These are phyloP conservation scores for Fundulus diaphanus DNA, from an alignment of 2,797 vertebrate species.

Conservation along the genomic window DNA sequence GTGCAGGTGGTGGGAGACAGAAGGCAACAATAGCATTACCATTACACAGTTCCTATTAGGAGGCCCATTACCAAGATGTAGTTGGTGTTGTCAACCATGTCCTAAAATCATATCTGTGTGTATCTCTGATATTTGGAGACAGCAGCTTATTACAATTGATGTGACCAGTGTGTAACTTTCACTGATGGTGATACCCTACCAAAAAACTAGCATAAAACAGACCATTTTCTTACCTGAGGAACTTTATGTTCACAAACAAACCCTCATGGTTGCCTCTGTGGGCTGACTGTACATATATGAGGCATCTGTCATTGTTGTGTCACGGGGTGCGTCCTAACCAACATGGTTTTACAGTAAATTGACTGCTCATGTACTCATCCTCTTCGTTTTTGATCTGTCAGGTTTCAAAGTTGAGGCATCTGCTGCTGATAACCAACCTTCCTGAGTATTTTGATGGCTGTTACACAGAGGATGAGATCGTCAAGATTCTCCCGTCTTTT, in stretches of 20 bases:
- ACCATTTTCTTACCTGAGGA: not conserved
- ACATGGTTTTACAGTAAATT: not conserved
- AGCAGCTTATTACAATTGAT: not conserved
- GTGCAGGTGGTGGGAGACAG: too few relatives aligned
- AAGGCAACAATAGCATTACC: too few relatives aligned
- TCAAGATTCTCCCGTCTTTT: constrained; percentile 5
- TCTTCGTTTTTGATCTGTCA: not conserved
- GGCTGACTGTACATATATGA: too few relatives aligned
- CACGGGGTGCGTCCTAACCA: not conserved
- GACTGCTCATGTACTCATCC: not conserved
- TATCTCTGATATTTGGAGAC: not conserved
- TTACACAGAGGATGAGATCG: constrained; percentile 44
- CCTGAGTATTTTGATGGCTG: not conserved
- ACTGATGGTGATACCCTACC: not conserved
- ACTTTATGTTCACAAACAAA: constrained; percentile 2
- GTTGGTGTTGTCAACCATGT: too few relatives aligned
- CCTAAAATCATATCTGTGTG: too few relatives aligned
- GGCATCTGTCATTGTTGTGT: too few relatives aligned
- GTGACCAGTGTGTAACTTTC: not conserved
- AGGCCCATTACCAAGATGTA: too few relatives aligned
- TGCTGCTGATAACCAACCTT: constrained; percentile 21
- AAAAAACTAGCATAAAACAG: not conserved
- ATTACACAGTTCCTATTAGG: too few relatives aligned
- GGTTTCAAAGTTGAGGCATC: not conserved
- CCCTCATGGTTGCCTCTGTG: not conserved